Evolutionary conservation across 1,140 invertebrate genomes (phyloP).

Genomic region (Propsilocerus akamusi): DNA sequence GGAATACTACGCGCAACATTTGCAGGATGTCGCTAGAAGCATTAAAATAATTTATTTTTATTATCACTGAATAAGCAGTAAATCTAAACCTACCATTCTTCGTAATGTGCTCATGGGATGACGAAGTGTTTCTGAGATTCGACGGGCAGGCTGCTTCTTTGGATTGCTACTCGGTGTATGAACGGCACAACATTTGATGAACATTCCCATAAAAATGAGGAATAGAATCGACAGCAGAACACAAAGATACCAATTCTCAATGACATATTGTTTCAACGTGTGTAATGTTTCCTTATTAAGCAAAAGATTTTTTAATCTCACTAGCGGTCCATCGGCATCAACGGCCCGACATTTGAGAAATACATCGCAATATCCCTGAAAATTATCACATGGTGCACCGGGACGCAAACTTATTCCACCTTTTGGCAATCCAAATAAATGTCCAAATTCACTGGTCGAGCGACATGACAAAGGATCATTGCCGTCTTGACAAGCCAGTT

Average conservation of each 20-base stretch:
- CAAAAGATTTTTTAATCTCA: slow-evolving; percentile 88
- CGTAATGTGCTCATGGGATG: slow-evolving; percentile 75
- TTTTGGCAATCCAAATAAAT: slow-evolving; percentile 47
- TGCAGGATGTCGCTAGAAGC: slow-evolving; percentile 26
- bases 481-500: slow-evolving; percentile 85
- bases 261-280: slow-evolving; percentile 75
- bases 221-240: slow-evolving; percentile 78
- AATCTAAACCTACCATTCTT: slow-evolving; percentile 41
- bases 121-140: slow-evolving; percentile 70
- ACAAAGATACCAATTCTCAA: slow-evolving; percentile 94
- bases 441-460: slow-evolving; percentile 70
- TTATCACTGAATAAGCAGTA: slow-evolving; percentile 9
- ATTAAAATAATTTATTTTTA: slow-evolving; percentile 8
- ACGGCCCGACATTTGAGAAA: slow-evolving; percentile 94
- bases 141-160: slow-evolving; percentile 68
- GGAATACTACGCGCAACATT: slow-evolving; percentile 32
- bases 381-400: slow-evolving; percentile 96
- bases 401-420: slow-evolving; percentile 79
- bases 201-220: slow-evolving; percentile 92
- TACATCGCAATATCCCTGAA: slow-evolving; percentile 95
- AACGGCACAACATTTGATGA: slow-evolving; percentile 98
- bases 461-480: slow-evolving; percentile 55
- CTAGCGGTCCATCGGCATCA: slow-evolving; percentile 93
- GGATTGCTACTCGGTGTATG: slow-evolving; percentile 97
- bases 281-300: slow-evolving; percentile 81